Base-by-base conservation (phyloP, 2,888 invertebrate species). In the Dolomedes plantarius region DNA sequence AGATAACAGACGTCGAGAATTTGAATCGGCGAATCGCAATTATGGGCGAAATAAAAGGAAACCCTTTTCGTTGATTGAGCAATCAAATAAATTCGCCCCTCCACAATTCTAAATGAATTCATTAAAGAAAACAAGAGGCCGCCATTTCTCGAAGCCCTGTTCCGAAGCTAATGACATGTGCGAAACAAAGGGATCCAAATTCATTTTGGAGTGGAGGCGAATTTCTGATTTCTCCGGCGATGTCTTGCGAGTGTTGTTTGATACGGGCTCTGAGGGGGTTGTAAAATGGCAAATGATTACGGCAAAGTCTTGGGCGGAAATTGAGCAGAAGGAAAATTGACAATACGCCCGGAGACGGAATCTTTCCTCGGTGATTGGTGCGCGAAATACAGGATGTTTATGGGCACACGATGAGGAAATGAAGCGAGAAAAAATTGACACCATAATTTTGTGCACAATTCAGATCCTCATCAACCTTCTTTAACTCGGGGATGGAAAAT, bases 291-390 rank as follows among this genome's bases (percentile, higher is more conserved):
- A n/a, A n/a, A 46, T 46, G 56, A 56, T 23, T 56, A n/a, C 23
- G 23, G 0, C 23, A 2, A 23, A 56, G 23, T 6, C 56, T 23
- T 11, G 19, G 23, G 56, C 56, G 56, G 56, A 56, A 56, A 56
- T 56, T n/a, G 56, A 56, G 56, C 56, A 56, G 56, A 56, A 56
- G 56, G 56, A 56, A 56, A 23, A 56, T 23, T 56, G 56, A 23
- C 19, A 1, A 11, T 9, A 9, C 1, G 13, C 41, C 41, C 9
- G 2, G 9, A 46, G 41, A 46, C 16, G 1, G 1, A 5, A 11
- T 46, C 41, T 46, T 46, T 9, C 9, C 2, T 13, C n/a, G 41
- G 2, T n/a, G 41, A 46, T 46, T 46, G 41, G 41, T 46, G 16
- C 13, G 46, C 41, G 46, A 46, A 16, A 46, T 16, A 16, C 41